A percentile compares a stretch with the other conserved stretches of the same genome.
These are phyloP conservation scores for Bos indicus DNA, from an alignment of 2,113 vertebrate species.

Conservation along the genomic window DNA sequence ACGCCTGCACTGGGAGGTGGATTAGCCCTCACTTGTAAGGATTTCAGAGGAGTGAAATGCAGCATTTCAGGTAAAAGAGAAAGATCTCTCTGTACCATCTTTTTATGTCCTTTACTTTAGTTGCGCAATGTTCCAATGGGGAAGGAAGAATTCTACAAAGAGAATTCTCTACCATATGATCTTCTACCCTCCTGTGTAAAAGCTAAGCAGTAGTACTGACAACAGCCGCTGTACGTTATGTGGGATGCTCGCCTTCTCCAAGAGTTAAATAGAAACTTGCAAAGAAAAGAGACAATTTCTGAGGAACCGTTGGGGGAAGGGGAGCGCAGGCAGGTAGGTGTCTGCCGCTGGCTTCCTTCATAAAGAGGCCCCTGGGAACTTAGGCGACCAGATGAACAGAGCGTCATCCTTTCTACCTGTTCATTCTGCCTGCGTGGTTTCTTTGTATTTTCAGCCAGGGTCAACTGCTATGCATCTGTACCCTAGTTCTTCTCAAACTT, in stretches of 20 bases:
- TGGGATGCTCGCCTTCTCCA: not conserved
- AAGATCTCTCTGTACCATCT: not conserved
- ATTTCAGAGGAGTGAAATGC: not conserved
- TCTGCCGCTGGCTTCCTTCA: not conserved
- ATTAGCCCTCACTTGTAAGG: not conserved
- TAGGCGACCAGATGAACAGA: not conserved
- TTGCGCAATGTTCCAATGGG: not conserved
- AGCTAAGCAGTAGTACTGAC: not conserved
- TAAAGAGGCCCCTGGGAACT: not conserved
- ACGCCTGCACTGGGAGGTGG: not conserved
- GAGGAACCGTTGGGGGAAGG: not conserved
- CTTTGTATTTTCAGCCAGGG: not conserved
- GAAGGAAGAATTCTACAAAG: not conserved
- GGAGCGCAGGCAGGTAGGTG: not conserved
- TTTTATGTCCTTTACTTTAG: not conserved
- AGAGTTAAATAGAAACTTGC: conserved; percentile 24
- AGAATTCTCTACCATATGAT: not conserved
- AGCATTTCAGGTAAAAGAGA: not conserved
- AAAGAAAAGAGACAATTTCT: not conserved
- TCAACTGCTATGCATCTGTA: not conserved
- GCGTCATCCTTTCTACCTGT: not conserved
- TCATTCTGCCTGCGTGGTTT: not conserved
- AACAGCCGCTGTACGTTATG: not conserved
- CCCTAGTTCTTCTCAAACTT: not conserved
- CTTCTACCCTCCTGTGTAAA: not conserved